A percentile compares a stretch with the other conserved stretches of the same genome.
These are phyloP conservation scores for Thyatira batis DNA, from an alignment of 2,888 invertebrate genomes.

Conservation along the genomic window DNA sequence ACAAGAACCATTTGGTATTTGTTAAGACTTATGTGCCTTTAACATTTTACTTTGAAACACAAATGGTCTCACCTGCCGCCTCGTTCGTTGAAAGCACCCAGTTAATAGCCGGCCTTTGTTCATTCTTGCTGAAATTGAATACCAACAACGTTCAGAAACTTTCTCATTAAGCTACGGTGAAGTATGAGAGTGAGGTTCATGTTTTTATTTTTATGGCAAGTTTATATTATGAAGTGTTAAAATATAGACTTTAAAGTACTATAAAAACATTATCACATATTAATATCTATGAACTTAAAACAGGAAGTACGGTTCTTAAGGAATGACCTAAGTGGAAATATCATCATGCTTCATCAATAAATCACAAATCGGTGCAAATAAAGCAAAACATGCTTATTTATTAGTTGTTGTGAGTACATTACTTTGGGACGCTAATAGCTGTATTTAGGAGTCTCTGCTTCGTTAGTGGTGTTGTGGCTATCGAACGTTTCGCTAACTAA, in stretches of 20 bases:
- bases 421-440: background rate
- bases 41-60: background rate
- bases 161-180: background rate
- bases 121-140: slow-evolving; percentile 1
- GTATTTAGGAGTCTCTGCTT: background rate
- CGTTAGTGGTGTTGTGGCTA: background rate
- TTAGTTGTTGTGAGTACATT: background rate
- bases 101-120: background rate
- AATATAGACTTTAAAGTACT: background rate
- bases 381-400: background rate
- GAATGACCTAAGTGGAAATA: background rate
- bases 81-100: background rate
- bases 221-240: background rate
- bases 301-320: background rate
- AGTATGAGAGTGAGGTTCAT: background rate
- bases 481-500: background rate
- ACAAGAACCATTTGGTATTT: background rate
- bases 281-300: no score
- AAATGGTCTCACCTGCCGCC: background rate
- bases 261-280: background rate
- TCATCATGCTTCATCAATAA: background rate
- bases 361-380: background rate
- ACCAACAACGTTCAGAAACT: background rate
- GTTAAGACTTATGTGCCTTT: background rate
- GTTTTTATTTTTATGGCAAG: background rate